Evolutionary conservation across 2,113 vertebrate species (phyloP), one percentile per base, ranked within the genome.

Genomic region (Notothenia coriiceps): DNA sequence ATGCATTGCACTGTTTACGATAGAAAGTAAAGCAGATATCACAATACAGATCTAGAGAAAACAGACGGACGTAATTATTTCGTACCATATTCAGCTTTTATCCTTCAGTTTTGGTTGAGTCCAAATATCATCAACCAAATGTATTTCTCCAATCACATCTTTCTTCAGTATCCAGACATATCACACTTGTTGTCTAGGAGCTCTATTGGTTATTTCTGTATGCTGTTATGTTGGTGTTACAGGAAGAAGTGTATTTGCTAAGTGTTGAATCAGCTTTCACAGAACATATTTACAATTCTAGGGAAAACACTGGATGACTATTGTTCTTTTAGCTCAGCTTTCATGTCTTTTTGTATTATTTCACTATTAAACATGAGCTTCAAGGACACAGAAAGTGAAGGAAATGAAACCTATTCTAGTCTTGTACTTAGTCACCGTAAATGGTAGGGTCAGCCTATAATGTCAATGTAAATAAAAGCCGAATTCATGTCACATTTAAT

Each of bases 391-490:
- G 33, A 56, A 74, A 60, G 52, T 20, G 2, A 4, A 29, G 54
- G 56, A 70, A 79, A 54, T 33, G 1, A 59, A 82, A 47, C 51
- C 2, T 55, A 50, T 33, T 73, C 13, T 8, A n/a, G 5, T 33
- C 15, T 59, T 40, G 52, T 12, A 4, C 17, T 33, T 17, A 25
- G 46, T 67, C 49, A 33, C 25, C 63, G 29, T 82, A 74, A 82
- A 66, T 76, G 29, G 73, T 60, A 17, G 46, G 70, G 73, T 81
- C 81, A 74, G 74, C 49, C 64, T 69, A 29, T 80, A 86, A 79
- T 46, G 35, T 57, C 59, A 82, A 83, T 67, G 86, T 86, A 87
- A 85, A 90, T 87, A 87, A 77, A 69, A 70, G 82, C 50, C 73
- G 44, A 80, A 86, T 66, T 47, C 60, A 51, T n/a, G 87, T 86